Percentiles rank a stretch among this genome's conserved stretches.
phyloP scores from a whole-genome alignment of 2,888 invertebrate genomes.

The Pachliopta kotzebuea region DNA sequence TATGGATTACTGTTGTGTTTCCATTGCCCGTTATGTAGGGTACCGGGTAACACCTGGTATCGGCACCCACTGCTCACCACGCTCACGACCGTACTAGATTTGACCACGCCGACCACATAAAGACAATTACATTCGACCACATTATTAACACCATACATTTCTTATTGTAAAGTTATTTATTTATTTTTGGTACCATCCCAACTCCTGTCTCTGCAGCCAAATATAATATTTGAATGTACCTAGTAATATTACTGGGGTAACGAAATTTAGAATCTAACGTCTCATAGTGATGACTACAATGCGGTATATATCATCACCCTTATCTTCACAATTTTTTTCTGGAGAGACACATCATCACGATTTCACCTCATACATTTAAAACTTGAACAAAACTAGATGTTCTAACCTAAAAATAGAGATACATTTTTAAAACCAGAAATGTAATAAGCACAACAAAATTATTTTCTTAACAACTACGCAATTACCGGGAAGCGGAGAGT shows the following conservation, averaged over 20 bases:
- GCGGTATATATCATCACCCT: too few species aligned
- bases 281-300: too few species aligned
- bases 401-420: neutral
- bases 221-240: too few species aligned
- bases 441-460: neutral
- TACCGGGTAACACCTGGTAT: slow-evolving; percentile 75
- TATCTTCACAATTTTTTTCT: too few species aligned
- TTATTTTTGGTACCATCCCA: neutral
- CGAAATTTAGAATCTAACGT: too few species aligned
- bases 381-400: too few species aligned
- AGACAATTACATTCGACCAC: slow-evolving; percentile 9
- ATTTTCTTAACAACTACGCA: slow-evolving; percentile 28
- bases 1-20: slow-evolving; percentile 54
- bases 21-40: slow-evolving; percentile 69
- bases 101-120: slow-evolving; percentile 25
- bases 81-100: slow-evolving; percentile 18
- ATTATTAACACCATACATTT: slow-evolving; percentile 5
- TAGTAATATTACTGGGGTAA: too few species aligned
- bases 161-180: slow-evolving; percentile 8
- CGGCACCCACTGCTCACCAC: slow-evolving; percentile 46
- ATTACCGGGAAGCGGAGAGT: slow-evolving; percentile 42
- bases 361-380: too few species aligned
- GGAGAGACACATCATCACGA: too few species aligned
- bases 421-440: neutral
- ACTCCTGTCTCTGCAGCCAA: too few species aligned